Conservation (phyloP, 2,113 vertebrate species). For the Aythya baeri region DNA sequence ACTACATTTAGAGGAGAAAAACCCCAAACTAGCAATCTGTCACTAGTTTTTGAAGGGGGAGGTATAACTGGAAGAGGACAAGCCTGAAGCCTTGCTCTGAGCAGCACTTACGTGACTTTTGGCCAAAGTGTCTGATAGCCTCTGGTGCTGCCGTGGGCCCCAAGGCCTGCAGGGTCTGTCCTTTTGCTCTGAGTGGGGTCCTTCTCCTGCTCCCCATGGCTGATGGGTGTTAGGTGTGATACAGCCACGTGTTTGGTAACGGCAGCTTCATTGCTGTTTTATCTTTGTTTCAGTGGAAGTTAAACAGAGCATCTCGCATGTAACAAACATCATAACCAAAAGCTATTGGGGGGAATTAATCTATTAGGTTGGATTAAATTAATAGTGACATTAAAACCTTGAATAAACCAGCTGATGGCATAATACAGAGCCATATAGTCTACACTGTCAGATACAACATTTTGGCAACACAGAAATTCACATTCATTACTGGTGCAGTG, state of each 20-base stretch:
- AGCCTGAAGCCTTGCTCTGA: fast-evolving
- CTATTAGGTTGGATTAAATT: slow-evolving; percentile 37
- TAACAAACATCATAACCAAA: background rate
- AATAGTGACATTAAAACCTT: slow-evolving; percentile 41
- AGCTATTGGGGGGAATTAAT: background rate
- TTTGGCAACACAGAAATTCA: slow-evolving; percentile 54
- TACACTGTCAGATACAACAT: background rate
- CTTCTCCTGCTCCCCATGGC: background rate
- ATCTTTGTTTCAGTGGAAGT: background rate
- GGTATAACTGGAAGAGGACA: fast-evolving
- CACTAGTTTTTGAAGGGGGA: background rate
- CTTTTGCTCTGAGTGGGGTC: background rate
- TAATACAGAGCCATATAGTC: slow-evolving; percentile 12
- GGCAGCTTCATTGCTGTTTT: background rate
- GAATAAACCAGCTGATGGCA: slow-evolving; percentile 38
- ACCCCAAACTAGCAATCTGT: background rate
- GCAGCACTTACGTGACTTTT: fast-evolving
- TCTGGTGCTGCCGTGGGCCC: fast-evolving
- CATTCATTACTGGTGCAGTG: slow-evolving; percentile 42
- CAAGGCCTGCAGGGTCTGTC: fast-evolving
- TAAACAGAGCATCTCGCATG: background rate
- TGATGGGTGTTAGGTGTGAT: background rate
- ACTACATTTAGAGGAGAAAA: background rate
- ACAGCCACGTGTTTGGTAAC: background rate
- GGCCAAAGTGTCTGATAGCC: fast-evolving